Evolutionary conservation across 2,113 vertebrate species (phyloP).

Genomic region (Nestor notabilis): DNA sequence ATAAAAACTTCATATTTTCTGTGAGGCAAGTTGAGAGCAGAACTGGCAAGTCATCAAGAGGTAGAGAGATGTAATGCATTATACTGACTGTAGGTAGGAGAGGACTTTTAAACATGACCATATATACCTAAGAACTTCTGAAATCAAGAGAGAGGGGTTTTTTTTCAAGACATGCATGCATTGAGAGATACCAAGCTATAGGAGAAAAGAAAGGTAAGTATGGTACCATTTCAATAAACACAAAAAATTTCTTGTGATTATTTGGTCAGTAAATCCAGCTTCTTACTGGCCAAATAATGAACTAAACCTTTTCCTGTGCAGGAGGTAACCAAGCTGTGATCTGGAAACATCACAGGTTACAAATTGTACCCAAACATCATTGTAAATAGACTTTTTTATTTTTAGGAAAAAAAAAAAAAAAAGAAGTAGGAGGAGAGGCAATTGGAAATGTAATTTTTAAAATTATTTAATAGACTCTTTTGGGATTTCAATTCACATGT

Average conservation of each 20-base stretch:
- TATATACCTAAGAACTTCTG: not conserved
- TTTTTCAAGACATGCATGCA: not conserved
- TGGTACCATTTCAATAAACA: not conserved
- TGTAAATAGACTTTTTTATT: not conserved
- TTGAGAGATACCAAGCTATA: not conserved
- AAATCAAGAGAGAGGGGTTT: not conserved
- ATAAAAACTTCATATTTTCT: not conserved
- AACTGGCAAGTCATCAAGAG: not conserved
- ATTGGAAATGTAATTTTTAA: not conserved
- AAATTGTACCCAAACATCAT: not conserved
- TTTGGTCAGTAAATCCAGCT: not conserved
- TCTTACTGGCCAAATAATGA: not conserved
- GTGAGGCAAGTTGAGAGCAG: not conserved
- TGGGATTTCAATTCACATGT: not conserved
- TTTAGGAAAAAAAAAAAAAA: too few species aligned
- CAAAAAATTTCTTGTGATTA: not conserved
- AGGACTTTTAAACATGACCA: not conserved
- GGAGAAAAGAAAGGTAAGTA: not conserved
- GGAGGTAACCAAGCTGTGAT: not conserved
- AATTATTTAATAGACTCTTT: not conserved
- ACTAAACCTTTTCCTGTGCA: not conserved
- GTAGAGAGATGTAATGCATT: not conserved
- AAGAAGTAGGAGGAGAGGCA: accelerated
- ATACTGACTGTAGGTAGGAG: not conserved
- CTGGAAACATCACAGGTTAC: not conserved